A percentile compares a stretch with the other conserved stretches of the same genome.
Conservation (phyloP, 2,888 invertebrate species). For the Crematogaster levior region DNA sequence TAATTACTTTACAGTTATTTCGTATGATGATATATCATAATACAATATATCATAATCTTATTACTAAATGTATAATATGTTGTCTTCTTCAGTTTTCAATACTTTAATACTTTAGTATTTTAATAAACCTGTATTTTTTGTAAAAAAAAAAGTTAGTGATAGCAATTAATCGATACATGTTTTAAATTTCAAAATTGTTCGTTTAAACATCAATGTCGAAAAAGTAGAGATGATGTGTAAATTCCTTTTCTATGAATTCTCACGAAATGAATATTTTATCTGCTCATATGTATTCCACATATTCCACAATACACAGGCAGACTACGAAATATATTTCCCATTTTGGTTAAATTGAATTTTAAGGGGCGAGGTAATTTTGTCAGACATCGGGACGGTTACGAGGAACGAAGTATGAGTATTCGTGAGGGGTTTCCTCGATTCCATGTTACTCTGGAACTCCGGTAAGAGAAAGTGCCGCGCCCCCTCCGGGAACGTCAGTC, state of each 20-base stretch:
- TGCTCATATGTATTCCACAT: too few species aligned
- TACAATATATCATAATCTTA: too few species aligned
- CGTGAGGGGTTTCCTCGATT: conserved; percentile 42
- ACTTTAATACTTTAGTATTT: too few species aligned
- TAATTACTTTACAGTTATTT: not conserved
- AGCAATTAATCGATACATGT: not conserved
- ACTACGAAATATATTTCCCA: conserved; percentile 27
- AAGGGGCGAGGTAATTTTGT: conserved; percentile 24
- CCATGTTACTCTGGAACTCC: conserved; percentile 33
- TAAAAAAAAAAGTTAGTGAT: not conserved
- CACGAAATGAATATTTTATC: not conserved
- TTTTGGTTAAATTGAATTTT: conserved; percentile 47
- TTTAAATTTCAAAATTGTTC: not conserved
- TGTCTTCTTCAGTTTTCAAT: not conserved
- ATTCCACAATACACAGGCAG: too few species aligned
- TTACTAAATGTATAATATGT: not conserved
- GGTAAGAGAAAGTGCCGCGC: conserved; percentile 71
- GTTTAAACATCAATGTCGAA: not conserved
- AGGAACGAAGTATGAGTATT: conserved; percentile 7
- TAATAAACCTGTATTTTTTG: not conserved
- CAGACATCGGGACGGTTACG: conserved; percentile 26
- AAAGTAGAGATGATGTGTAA: not conserved
- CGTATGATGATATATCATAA: not conserved
- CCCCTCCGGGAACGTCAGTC: conserved; percentile 55
- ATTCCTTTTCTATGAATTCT: not conserved